Percentiles rank a stretch among this genome's conserved stretches.
These are phyloP conservation scores for Anarrhichthys ocellatus DNA, from an alignment of 2,113 vertebrate genomes.

Conservation along the genomic window DNA sequence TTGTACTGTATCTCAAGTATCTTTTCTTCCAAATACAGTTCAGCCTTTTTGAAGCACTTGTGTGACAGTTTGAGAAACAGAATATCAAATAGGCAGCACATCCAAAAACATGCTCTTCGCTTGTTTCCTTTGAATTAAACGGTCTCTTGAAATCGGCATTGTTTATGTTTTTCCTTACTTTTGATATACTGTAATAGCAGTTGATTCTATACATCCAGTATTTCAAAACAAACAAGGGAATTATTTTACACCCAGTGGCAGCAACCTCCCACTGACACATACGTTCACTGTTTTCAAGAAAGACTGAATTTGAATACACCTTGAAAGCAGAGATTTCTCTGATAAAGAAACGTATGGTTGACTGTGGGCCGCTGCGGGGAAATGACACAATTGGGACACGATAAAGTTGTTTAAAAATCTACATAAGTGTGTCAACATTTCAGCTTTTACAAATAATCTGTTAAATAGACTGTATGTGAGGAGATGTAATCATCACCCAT, in stretches of 20 bases:
- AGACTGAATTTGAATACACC: neutral
- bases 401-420: neutral
- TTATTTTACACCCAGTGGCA: constrained; percentile 25
- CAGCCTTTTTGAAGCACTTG: neutral
- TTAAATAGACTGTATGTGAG: no score
- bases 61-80: constrained; percentile 19
- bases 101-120: neutral
- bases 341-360: constrained; percentile 15
- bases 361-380: constrained; percentile 16
- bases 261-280: constrained; percentile 27
- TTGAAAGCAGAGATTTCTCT: constrained; percentile 23
- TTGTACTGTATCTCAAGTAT: neutral
- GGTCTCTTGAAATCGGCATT: constrained; percentile 10
- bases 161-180: neutral
- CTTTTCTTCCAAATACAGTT: neutral
- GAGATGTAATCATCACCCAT: no score
- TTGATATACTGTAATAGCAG: neutral
- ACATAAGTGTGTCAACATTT: neutral
- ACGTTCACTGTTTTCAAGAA: constrained; percentile 21
- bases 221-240: constrained; percentile 16
- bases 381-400: neutral
- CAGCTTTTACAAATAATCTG: neutral
- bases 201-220: neutral
- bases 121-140: constrained; percentile 29
- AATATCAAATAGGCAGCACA: neutral